Evolutionary conservation across 2,797 vertebrate genomes (phyloP), one percentile per base, ranked within the genome.

Genomic region (Podarcis siculus): DNA sequence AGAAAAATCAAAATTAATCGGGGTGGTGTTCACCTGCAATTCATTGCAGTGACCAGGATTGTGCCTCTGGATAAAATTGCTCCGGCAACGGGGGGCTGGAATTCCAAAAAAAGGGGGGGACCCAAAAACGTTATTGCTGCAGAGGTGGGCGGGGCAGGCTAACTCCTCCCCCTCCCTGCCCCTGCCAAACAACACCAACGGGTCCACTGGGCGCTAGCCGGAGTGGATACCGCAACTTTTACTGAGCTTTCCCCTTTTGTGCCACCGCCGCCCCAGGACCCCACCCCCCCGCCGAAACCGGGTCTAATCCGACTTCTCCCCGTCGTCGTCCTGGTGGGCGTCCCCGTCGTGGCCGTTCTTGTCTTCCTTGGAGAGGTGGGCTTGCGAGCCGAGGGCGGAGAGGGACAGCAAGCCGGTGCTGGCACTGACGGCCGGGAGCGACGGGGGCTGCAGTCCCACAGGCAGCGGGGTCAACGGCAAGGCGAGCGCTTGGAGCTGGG

Each of bases 301-400:
- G 10, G 76, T 86, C 96, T 99, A 99, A 96, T 99, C 98, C 0
- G 98, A 99, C 96, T 99, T 99, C 96, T 99, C 98, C 71, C 98
- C 98, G 0, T 99, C 98, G 0, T 99, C 98, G 0, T 99, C 98
- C 96, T 98, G 98, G 96, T 98, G 98, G 94, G 98, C 96, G 0
- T 98, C 98, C 1, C 98, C 98, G 0, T 99, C 98, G 0, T 99
- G 99, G 64, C 98, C 97, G 0, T 98, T 99, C 97, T 99, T 99
- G 96, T 99, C 99, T 92, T 99, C 98, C 96, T 99, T 99, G 95
- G 98, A 97, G 94, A 99, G 98, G 96, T 99, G 99, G 82, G 98
- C 98, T 95, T 99, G 99, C 12, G 98, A 98, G 87, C 98, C 98
- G 96, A 99, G 96, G 79, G 99, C 98, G 0, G 98, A 99, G 89